Percentiles rank a stretch among this genome's conserved stretches.
Conservation (phyloP, 2,113 vertebrate genomes). For the Lophura nycthemera region DNA sequence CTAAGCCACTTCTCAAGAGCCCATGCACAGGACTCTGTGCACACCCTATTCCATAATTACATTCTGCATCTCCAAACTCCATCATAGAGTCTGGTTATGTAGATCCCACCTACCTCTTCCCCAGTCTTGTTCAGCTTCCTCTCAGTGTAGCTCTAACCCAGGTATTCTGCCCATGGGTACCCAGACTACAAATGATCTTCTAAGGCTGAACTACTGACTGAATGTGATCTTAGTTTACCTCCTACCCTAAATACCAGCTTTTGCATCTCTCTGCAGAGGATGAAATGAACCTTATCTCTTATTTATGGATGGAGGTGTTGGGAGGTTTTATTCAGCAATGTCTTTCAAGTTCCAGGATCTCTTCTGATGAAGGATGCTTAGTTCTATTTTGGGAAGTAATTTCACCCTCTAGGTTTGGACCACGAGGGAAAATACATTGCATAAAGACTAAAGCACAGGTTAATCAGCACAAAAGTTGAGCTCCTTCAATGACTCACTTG, state of each 20-base stretch:
- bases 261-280: not conserved
- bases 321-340: constrained; percentile 35
- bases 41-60: fast-evolving
- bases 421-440: not conserved
- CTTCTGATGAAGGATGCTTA: constrained; percentile 1
- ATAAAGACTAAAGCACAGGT: constrained; percentile 32
- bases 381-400: constrained; percentile 43
- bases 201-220: not conserved
- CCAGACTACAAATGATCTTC: not conserved
- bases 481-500: not conserved
- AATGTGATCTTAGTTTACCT: not conserved
- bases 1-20: not conserved
- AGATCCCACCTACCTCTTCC: not conserved
- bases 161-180: not conserved
- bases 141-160: not conserved
- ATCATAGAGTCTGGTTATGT: not conserved
- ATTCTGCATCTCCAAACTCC: not conserved
- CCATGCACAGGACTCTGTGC: not conserved
- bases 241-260: not conserved
- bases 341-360: constrained; percentile 7
- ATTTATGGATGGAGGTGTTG: constrained; percentile 30
- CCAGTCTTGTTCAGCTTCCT: not conserved
- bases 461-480: constrained; percentile 9
- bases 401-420: constrained; percentile 48
- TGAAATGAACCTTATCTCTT: constrained; percentile 43